A percentile compares a stretch with the other conserved stretches of the same genome.
Conservation (phyloP, 2,797 vertebrate genomes). For the Coilia nasus region DNA sequence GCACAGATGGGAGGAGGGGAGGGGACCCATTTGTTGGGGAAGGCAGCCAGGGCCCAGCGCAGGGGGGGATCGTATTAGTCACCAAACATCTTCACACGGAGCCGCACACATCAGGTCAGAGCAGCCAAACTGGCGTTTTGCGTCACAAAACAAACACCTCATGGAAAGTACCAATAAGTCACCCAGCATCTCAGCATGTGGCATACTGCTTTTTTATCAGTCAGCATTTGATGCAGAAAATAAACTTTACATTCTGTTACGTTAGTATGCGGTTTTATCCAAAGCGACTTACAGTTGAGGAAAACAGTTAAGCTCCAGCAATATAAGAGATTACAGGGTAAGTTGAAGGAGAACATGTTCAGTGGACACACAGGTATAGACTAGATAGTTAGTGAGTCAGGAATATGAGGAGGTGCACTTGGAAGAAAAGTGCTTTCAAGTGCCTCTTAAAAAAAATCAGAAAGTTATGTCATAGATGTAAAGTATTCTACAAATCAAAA, state of each 20-base stretch:
- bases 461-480: neutral
- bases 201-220: neutral
- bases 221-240: neutral
- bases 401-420: no score
- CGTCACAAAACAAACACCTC: slow-evolving; percentile 19
- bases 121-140: neutral
- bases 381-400: no score
- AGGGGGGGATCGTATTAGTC: neutral
- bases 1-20: slow-evolving; percentile 55
- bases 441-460: no score
- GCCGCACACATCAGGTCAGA: neutral
- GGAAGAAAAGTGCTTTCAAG: no score
- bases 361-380: no score
- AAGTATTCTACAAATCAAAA: neutral
- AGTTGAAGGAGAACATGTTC: no score
- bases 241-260: neutral
- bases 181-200: neutral
- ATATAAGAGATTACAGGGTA: no score
- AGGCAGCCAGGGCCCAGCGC: slow-evolving; percentile 48
- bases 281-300: no score
- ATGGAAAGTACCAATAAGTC: neutral
- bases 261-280: no score
- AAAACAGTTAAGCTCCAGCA: no score
- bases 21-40: slow-evolving; percentile 56
- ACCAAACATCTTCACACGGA: neutral